Evolutionary conservation across 2,888 invertebrate species (phyloP), one percentile per base, ranked within the genome.

Genomic region (Phortica okadai): DNA sequence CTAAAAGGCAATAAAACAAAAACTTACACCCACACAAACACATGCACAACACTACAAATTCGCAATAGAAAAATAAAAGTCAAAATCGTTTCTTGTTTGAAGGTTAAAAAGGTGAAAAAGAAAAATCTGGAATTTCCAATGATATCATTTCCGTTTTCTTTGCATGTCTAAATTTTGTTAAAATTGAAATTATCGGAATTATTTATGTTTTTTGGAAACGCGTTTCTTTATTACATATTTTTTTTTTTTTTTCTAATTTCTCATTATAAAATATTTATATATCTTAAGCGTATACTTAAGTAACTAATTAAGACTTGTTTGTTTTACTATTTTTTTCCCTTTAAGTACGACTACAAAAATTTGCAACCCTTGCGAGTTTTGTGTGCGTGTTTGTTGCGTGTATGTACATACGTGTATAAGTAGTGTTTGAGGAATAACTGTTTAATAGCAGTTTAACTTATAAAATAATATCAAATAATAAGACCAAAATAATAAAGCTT

Each of bases 261-360:
- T 84, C 76, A 74, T 83, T 84, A 81, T 80, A 86, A 84, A 86
- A 89, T 86, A 62, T 62, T 62, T 62, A 33, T 62, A 81, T 82
- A 89, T 82, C 89, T 88, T 89, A 89, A 87, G 83, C 84, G 83
- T 87, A 86, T 86, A 89, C 89, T 89, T 89, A 89, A 88, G 80
- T 74, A 74, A 74, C 76, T 78, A 77, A 76, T 45, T 42, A 73
- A 62, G 70, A 72, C 56, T 72, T 72, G 33, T 54, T 33, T 72
- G 10, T 54, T n/a, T 41, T 73, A 62, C 21, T 21, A n/a, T 67
- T 11, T 64, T 74, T 69, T 81, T 79, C 74, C 76, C 59, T 80
- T 78, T 79, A 78, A 81, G 81, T 81, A 81, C 81, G 82, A 79
- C 6, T 64, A 64, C 69, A 45, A 69, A 69, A 8, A 45, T 25